Base-by-base conservation (phyloP, 1,140 invertebrate genomes). In the Brevipalpus yothersi region DNA sequence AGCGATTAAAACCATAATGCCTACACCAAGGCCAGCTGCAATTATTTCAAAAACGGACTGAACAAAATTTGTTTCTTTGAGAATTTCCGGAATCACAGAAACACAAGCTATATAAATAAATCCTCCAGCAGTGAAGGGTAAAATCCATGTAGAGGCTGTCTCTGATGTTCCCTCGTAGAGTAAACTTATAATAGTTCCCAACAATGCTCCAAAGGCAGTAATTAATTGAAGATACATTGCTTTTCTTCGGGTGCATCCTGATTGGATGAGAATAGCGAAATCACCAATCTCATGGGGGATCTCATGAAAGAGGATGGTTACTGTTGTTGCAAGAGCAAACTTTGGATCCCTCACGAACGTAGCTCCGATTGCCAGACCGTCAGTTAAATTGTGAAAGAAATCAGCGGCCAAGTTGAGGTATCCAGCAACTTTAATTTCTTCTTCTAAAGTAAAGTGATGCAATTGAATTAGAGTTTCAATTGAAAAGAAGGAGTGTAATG, bases 91-190 rank as follows among this genome's bases (percentile, higher is more conserved):
- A 71, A 96, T 93, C 2, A 94, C 85, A 57, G 88, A 91, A 0
- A 96, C 92, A 39, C 90, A 90, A 15, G 91, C 91, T 66, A 97
- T 94, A 70, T 96, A 97, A 71, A 96, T 95, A 70, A 97, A 96
- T 19, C 92, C 92, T 59, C 91, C 92, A 60, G 92, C 92, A 45
- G 92, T 97, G 68, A 96, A 94, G 41, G 92, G 90, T 54, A 96
- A 74, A 61, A 94, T 85, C 78, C 86, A 86, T 13, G 79, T 76
- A 42, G 83, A 83, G 5, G 86, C 82, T 62, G 83, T 71, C 61
- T 82, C 79, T 8, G 40, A 21, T 41, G 19, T 57, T 62, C 81
- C 83, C 70, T 83, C 81, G 53, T 83, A 79, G 41, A 86, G 70
- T 11, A 96, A 76, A 58, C 89, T 92, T 62, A 90, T 73, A 3